Conservation (phyloP, 37 sponge, comb jelly and placozoan species). For the Cliona cf. orientalis region DNA sequence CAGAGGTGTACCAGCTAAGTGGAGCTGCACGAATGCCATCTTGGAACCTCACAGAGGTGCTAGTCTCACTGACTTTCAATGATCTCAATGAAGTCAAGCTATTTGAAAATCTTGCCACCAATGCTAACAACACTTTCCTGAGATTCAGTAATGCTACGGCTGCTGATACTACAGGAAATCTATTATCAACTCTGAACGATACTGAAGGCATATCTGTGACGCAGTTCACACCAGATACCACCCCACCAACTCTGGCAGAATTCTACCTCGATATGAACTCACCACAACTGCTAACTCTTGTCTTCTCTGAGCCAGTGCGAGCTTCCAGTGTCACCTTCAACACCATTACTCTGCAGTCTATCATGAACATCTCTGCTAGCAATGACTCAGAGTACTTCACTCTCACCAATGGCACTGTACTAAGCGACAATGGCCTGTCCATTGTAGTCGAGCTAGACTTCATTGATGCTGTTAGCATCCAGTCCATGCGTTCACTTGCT, state of each 20-base stretch:
- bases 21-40: not conserved
- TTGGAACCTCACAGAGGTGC: constrained; percentile 63
- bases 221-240: constrained; percentile 77
- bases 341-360: constrained; percentile 71
- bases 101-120: constrained; percentile 46
- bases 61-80: constrained; percentile 34
- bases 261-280: constrained; percentile 76
- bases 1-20: constrained; percentile 29
- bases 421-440: constrained; percentile 36
- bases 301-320: constrained; percentile 86
- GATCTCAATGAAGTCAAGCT: constrained; percentile 83
- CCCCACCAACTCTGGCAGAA: constrained; percentile 55
- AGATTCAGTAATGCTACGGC: constrained; percentile 49
- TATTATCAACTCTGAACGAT: constrained; percentile 50
- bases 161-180: constrained; percentile 62
- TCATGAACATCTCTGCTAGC: constrained; percentile 9
- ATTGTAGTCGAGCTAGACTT: constrained; percentile 59
- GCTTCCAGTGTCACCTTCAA: constrained; percentile 34
- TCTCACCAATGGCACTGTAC: constrained; percentile 66
- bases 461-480: constrained; percentile 75
- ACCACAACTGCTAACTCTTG: constrained; percentile 45
- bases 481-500: constrained; percentile 52
- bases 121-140: constrained; percentile 61
- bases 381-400: constrained; percentile 44
- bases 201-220: constrained; percentile 49